Conservation (phyloP, 64 coral and sea anemone genomes). For the Dendrophyllia cribrosa region DNA sequence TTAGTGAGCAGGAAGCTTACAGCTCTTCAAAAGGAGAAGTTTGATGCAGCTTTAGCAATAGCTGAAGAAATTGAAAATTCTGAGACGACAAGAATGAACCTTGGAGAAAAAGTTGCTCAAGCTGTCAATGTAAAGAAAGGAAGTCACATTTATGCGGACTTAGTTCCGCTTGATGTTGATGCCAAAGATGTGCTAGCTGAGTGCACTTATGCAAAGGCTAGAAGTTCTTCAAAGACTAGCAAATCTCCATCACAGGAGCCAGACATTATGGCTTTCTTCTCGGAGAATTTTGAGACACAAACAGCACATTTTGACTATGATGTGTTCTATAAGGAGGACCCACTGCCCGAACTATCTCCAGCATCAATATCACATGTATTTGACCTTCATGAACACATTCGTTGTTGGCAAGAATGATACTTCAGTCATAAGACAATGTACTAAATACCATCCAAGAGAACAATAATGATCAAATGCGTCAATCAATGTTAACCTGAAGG, state of each 20-base stretch:
- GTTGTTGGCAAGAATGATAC: conserved; percentile 72
- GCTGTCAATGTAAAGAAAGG: conserved; percentile 86
- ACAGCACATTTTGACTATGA: conserved; percentile 77
- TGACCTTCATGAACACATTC: conserved; percentile 83
- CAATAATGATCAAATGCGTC: no score
- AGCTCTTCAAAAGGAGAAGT: conserved; percentile 59
- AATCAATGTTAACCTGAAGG: no score
- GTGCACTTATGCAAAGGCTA: conserved; percentile 27
- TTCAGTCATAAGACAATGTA: no score
- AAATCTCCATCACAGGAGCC: conserved; percentile 71
- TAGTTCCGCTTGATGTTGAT: conserved; percentile 80
- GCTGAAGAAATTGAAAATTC: conserved; percentile 81
- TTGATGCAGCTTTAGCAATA: conserved; percentile 74
- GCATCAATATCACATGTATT: conserved; percentile 72
- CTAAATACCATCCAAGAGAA: no score
- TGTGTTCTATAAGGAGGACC: conserved; percentile 62
- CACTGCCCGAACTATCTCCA: conserved; percentile 32
- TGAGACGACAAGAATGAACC: conserved; percentile 63
- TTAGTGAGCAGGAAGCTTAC: conserved; percentile 56
- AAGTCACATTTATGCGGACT: conserved; percentile 64
- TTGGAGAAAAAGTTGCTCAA: conserved; percentile 79
- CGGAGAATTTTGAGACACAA: conserved; percentile 88
- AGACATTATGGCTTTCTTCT: conserved; percentile 84
- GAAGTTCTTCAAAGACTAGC: conserved; percentile 21
- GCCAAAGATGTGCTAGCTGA: conserved; percentile 60